Percentiles rank a stretch among this genome's conserved stretches.
Evolutionary conservation across 2,113 vertebrate genomes (phyloP).

Genomic region (Ceyx margarethae): DNA sequence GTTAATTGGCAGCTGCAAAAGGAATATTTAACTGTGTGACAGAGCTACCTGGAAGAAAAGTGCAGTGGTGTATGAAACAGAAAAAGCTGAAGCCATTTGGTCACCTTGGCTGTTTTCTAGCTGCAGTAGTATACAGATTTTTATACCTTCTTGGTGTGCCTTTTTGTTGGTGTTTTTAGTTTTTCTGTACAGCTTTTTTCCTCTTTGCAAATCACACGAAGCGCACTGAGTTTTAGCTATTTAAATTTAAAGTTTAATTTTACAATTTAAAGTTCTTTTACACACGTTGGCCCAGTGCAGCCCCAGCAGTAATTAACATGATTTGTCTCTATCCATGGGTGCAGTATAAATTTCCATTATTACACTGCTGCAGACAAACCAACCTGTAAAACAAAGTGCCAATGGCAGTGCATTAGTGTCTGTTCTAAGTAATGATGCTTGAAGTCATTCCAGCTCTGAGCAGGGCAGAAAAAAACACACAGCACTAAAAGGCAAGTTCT

Average conservation of each 20-base stretch:
- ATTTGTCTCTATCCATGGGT: not conserved
- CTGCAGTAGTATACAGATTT: conserved; percentile 70
- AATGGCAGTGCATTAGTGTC: not conserved
- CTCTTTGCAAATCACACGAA: not conserved
- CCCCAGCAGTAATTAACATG: not conserved
- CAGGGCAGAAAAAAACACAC: not conserved
- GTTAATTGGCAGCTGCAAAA: not conserved
- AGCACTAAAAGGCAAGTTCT: not conserved
- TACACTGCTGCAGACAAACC: not conserved
- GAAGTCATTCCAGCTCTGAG: not conserved
- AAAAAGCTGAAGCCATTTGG: not conserved
- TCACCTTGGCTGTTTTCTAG: not conserved
- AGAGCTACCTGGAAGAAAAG: not conserved
- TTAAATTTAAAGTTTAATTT: not conserved
- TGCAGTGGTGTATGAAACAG: not conserved
- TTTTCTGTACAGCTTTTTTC: not conserved
- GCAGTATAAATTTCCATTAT: not conserved
- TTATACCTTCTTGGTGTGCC: conserved; percentile 79
- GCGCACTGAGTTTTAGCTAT: not conserved
- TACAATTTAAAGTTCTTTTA: not conserved
- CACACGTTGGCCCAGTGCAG: not conserved
- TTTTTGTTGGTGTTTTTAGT: not conserved
- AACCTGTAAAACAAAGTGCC: conserved; percentile 4
- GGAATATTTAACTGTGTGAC: not conserved
- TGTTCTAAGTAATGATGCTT: conserved; percentile 3